Evolutionary conservation across 2,888 invertebrate species (phyloP).

Genomic region (Amphipoea oculea): DNA sequence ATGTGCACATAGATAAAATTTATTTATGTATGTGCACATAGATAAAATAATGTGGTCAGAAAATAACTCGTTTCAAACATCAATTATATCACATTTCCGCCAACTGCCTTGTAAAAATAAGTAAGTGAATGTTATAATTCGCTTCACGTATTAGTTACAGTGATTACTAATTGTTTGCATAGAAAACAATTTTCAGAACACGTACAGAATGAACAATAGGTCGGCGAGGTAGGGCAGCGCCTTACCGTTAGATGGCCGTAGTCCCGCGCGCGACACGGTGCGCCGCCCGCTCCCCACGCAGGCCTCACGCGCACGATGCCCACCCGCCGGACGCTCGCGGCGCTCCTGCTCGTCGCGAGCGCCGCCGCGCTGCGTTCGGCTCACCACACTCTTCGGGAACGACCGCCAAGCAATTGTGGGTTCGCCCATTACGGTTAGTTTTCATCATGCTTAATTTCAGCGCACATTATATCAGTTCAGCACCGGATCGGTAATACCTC

Average conservation of each 20-base stretch:
- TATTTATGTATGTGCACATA: not conserved
- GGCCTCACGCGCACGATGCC: not conserved
- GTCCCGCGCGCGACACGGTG: not conserved
- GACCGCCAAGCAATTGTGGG: constrained; percentile 30
- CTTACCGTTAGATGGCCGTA: not conserved
- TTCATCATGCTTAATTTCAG: not conserved
- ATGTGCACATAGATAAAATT: not conserved
- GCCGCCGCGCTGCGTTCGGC: not conserved
- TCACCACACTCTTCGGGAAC: constrained; percentile 29
- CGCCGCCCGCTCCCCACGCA: not conserved
- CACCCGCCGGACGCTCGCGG: not conserved
- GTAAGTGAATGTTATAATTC: constrained; percentile 32
- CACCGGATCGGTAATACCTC: not conserved
- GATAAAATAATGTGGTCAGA: not conserved
- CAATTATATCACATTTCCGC: constrained; percentile 9
- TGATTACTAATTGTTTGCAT: constrained; percentile 21
- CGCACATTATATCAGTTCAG: not conserved
- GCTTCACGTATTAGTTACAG: constrained; percentile 35
- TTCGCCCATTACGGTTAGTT: constrained; percentile 47
- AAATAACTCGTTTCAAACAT: constrained; percentile 21
- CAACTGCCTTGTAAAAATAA: constrained; percentile 29
- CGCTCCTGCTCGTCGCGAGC: constrained; percentile 14
- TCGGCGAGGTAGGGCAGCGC: not conserved
- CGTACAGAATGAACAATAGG: constrained; percentile 25
- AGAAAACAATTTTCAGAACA: constrained; percentile 46